phyloP scores from a whole-genome alignment of 2,797 vertebrate species.

The Micromesistius poutassou region DNA sequence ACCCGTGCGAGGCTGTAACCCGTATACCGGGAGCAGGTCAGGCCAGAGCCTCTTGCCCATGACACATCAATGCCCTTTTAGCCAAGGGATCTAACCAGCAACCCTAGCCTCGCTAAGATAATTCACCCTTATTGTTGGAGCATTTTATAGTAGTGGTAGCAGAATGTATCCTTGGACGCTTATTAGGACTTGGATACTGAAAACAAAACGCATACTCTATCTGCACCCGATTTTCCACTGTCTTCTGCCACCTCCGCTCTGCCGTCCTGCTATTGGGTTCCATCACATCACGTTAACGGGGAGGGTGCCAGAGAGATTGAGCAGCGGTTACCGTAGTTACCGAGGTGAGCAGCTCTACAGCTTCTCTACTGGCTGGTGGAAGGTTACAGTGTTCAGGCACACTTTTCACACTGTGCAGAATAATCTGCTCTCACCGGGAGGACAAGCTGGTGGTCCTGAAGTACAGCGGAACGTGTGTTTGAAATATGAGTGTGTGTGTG shows the following conservation, averaged over 20 bases:
- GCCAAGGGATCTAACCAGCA: background rate
- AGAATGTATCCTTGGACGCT: background rate
- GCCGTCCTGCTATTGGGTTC: constrained; percentile 24
- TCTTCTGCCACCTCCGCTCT: constrained; percentile 14
- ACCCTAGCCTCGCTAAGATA: background rate
- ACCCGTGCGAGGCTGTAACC: background rate
- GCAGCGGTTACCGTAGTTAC: constrained; percentile 44
- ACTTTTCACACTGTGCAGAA: constrained; percentile 32
- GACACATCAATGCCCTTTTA: too few species aligned
- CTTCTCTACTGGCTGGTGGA: constrained; percentile 34
- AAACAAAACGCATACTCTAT: background rate
- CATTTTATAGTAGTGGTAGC: background rate
- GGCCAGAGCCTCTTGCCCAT: too few species aligned
- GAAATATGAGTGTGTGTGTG: constrained; percentile 19
- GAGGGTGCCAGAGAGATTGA: constrained; percentile 21
- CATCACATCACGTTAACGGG: constrained; percentile 31
- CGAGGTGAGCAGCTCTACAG: constrained; percentile 35
- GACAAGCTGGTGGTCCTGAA: constrained; percentile 3
- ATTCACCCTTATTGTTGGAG: too few species aligned
- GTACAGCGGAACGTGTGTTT: constrained; percentile 4
- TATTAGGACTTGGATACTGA: background rate
- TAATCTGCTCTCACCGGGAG: constrained; percentile 33
- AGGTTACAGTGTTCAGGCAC: constrained; percentile 27
- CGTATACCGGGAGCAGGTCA: background rate
- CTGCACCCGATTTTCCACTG: constrained; percentile 19